Base-by-base conservation (phyloP, 2,113 vertebrate species). In the Acanthochromis polyacanthus region DNA sequence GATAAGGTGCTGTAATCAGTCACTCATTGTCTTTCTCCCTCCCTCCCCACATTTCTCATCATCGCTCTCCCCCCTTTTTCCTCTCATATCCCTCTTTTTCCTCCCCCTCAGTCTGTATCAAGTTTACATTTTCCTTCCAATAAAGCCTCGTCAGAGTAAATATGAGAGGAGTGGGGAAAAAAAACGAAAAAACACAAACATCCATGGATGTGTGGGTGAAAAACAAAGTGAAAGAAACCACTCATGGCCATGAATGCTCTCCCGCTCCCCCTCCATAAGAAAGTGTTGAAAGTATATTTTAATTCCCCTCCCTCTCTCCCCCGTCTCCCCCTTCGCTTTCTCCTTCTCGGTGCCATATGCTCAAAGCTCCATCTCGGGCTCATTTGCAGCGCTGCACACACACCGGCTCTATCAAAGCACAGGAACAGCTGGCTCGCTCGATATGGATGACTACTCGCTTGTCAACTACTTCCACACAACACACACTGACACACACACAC, bases 391-490 rank as follows among this genome's bases (percentile, higher is more conserved):
- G 77, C 57, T 11, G 16, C 72, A 70, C 65, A 71, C 64, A 61
- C 62, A 61, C 51, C 4, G 22, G 46, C 78, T 80, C 77, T 85
- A 92, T 90, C 87, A 90, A 90, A 90, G 90, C 75, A 89, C 40
- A 51, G 63, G 85, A 90, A 89, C 91, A 92, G 88, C 91, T 93
- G 91, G 87, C 86, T 78, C 53, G 65, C 86, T 87, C 82, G 85
- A 91, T 90, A 91, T 89, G 90, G 90, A 90, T 89, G 88, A 89
- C 87, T 91, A 87, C 90, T 83, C 40, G 75, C 87, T 81, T 89
- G 90, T 90, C 91, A 91, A 87, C 85, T 65, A 72, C 72, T 77
- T 83, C 84, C 70, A 80, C 55, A 66, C 51, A 52, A 16, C 15
- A 28, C 64, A 58, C 30, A 52, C 67, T 57, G 70, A 75, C 43